Base-by-base conservation (phyloP, 1,140 invertebrate genomes). In the Bombus superbus region DNA sequence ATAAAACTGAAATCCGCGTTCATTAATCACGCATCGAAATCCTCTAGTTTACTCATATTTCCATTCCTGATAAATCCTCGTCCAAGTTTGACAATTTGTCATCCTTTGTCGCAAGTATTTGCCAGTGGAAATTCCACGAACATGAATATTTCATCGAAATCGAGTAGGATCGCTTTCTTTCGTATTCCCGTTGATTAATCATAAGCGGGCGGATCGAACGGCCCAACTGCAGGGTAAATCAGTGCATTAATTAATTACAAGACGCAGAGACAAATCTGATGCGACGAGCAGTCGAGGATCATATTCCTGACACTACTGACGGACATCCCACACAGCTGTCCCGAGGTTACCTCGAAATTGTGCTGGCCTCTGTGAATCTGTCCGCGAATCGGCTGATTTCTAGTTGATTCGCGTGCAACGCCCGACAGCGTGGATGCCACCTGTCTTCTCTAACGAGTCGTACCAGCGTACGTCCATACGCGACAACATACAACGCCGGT, bases 211-310 rank as follows among this genome's bases (percentile, higher is more conserved):
- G 10, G 38, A 40, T 42, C 66, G 71, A 79, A 78, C 15, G 57
- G 11, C 76, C 8, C 53, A 35, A 40, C 72, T 28, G 68, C 32
- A 47, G 71, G 78, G 79, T 66, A 86, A 92, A 92, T 92, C 86
- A 89, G 91, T 88, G 90, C 90, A 90, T 92, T 91, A 91, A 92
- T 92, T 92, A 92, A 92, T 92, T 88, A 87, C 76, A 86, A 71
- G 73, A 28, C 28, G 74, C 47, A 42, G 69, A 57, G 74, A 81
- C 71, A 73, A 72, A 81, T 81, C 76, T 66, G 89, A 83, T 38
- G 74, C 82, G 84, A 84, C 81, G 89, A 82, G 79, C 44, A 35
- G 77, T 80, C 80, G 28, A 66, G 87, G 87, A 92, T 91, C 86
- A 88, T 91, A 91, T 73, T 78, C 78, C 85, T 87, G 90, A 88